Evolutionary conservation across 2,113 vertebrate genomes (phyloP), one percentile per base, ranked within the genome.

Genomic region (Erythrolamprus reginae): DNA sequence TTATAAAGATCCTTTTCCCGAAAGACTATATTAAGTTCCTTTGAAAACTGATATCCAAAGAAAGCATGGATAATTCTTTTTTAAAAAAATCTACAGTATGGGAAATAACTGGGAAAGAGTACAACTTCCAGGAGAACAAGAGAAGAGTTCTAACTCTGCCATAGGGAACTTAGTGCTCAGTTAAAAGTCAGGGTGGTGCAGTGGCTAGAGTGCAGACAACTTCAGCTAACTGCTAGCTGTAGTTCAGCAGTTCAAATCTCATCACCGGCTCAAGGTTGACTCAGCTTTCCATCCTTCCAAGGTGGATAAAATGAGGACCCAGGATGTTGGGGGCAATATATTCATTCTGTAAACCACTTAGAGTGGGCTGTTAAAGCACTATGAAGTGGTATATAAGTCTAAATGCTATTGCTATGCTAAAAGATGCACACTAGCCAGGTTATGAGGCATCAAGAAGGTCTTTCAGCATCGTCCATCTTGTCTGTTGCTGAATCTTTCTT

Each of bases 21-120:
- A 89, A 86, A 86, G 24, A 56, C 50, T 9, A 42, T 33, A 88
- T 88, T 56, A 48, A 33, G 28, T 86, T 77, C n/a, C 13, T 92
- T 89, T 89, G 88, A 28, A 70, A 19, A 84, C 13, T 58, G 50
- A 82, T 82, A 86, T 91, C 53, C 26, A 86, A 77, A 91, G 15
- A 42, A 26, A 24, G 13, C 21, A 19, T 70, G 13, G 53, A 55
- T 55, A 21, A 55, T 24, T 5, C 4, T 52, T 55, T 21, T 53
- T 53, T 56, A 24, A 56, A 55, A 24, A 55, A 8, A n/a, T n/a
- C 23, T 90, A 85, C 65, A 42, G 52, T 70, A 21, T 26, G n/a
- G 33, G 33, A 33, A 82, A 86, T 33, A 42, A 86, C 9, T 70
- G 24, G 42, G 17, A 38, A 52, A 56, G 42, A 82, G 47, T 15